A percentile compares a stretch with the other conserved stretches of the same genome.
phyloP scores from a whole-genome alignment of 2,888 invertebrate genomes.

The Xestia xanthographa region DNA sequence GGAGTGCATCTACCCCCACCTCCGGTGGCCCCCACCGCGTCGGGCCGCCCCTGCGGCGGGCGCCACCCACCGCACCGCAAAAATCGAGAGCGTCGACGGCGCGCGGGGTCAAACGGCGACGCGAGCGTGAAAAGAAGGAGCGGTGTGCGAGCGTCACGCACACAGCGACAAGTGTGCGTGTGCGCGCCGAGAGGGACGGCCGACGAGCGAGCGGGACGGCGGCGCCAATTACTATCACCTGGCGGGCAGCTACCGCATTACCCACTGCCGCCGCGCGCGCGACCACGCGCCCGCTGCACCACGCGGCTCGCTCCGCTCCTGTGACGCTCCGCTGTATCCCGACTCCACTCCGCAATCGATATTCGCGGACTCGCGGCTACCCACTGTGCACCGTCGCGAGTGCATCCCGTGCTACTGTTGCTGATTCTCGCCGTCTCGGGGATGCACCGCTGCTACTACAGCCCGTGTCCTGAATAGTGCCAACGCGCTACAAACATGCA shows the following conservation, averaged over 20 bases:
- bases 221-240: conserved; percentile 92
- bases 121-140: conserved; percentile 90
- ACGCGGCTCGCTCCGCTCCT: conserved; percentile 83
- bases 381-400: conserved; percentile 71
- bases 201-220: conserved; percentile 89
- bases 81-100: conserved; percentile 91
- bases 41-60: conserved; percentile 90
- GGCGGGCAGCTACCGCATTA: conserved; percentile 92
- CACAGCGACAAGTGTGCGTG: conserved; percentile 84
- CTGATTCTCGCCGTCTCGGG: conserved; percentile 67
- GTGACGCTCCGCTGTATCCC: conserved; percentile 78
- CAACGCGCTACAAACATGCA: conserved; percentile 80
- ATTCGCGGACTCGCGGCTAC: conserved; percentile 72
- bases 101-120: conserved; percentile 90
- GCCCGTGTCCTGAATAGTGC: conserved; percentile 72
- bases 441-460: conserved; percentile 71
- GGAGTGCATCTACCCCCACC: conserved; percentile 90
- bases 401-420: conserved; percentile 75
- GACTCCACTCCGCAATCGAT: conserved; percentile 84
- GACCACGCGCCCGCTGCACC: conserved; percentile 91
- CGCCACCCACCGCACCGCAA: conserved; percentile 92
- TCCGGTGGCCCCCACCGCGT: conserved; percentile 84
- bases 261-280: conserved; percentile 91
- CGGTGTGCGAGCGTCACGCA: conserved; percentile 86
- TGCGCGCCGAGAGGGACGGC: conserved; percentile 89